Base-by-base conservation (phyloP, 92 coral and sea anemone genomes). In the Phenganax stokvisi region DNA sequence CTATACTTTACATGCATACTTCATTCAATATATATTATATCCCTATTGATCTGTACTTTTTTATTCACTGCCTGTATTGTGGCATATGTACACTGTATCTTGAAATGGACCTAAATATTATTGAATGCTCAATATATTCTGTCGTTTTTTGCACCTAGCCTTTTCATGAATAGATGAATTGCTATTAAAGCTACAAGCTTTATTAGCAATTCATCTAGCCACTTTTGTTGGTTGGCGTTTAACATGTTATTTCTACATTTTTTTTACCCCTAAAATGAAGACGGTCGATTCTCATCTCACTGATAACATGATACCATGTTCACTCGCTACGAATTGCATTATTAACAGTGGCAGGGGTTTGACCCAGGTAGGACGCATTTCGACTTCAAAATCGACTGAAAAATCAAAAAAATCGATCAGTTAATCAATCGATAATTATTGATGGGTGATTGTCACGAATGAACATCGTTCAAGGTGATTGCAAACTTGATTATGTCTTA, bases 291-390 rank as follows among this genome's bases (percentile, higher is more conserved):
- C 83, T 31, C 83, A 79, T 79, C 68, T 79, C 51, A 65, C 59
- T 62, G 74, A 79, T 53, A 79, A 79, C n/a, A 79, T 79, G 83
- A 79, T 79, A 0, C 83, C 83, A 17, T 79, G 83, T 51, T 62
- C 83, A 3, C 30, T 31, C 28, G 20, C 12, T 63, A 52, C 25
- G 28, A 60, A 59, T 17, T 62, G 72, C 37, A 51, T 51, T 73
- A 54, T 7, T 52, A 13, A 65, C 52, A 56, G 25, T 0, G 67
- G 27, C 31, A 75, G 64, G 83, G 83, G 72, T 25, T 63, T 47
- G 25, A 1, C 30, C 30, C 72, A 65, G 83, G 58, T 47, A 62
- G 64, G 83, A 53, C 58, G 13, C 11, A 31, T 15, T 15, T 57
- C 17, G 29, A 57, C 12, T 51, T 7, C 20, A n/a, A 65, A 59